Conservation (phyloP, 2,113 vertebrate genomes). For the Sapayoa aenigma region DNA sequence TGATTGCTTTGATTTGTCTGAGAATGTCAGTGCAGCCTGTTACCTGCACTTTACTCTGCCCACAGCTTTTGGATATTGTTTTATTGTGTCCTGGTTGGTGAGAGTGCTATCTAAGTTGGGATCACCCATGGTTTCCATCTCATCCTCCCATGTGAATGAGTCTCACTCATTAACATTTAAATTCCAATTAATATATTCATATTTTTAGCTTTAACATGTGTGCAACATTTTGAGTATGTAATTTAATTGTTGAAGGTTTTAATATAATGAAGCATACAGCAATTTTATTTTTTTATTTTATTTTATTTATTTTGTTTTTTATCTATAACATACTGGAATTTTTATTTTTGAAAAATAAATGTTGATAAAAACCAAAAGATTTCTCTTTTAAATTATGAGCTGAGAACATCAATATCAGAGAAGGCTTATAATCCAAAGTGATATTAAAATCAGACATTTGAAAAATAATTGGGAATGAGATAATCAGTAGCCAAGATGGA, state of each 20-base stretch:
- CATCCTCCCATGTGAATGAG: background rate
- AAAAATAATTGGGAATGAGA: background rate
- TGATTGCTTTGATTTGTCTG: background rate
- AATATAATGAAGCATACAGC: background rate
- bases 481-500: background rate
- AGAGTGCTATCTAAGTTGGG: background rate
- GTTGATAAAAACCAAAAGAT: background rate
- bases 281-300: background rate
- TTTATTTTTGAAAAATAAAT: background rate
- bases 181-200: background rate
- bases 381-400: background rate
- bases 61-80: background rate
- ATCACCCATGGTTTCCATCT: background rate
- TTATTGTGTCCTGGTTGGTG: background rate
- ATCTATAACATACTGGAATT: background rate
- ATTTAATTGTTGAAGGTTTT: background rate
- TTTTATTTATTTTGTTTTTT: too few relatives aligned
- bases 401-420: background rate
- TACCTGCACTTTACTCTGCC: background rate
- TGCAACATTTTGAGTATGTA: background rate
- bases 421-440: background rate
- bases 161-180: background rate
- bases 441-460: background rate
- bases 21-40: background rate
- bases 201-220: background rate